These are phyloP conservation scores for Clostera curtula DNA, from an alignment of 2,888 invertebrate species.

Conservation along the genomic window DNA sequence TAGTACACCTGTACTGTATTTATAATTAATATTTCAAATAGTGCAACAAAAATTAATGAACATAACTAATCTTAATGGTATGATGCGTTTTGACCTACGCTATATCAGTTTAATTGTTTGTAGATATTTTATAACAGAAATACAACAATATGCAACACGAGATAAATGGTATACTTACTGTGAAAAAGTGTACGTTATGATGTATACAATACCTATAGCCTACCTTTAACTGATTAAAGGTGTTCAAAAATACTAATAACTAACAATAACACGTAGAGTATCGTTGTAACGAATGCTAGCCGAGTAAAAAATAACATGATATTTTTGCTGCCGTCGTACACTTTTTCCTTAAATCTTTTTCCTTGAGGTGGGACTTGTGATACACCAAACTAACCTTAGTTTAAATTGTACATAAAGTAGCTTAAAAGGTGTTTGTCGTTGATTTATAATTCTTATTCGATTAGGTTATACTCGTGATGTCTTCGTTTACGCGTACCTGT, in stretches of 20 bases:
- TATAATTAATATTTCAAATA: conserved; percentile 20
- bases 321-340: conserved; percentile 10
- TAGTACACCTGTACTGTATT: too few species aligned
- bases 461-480: conserved; percentile 33
- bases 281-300: too few species aligned
- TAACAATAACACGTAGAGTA: too few species aligned
- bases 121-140: conserved; percentile 23
- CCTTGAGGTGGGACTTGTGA: conserved; percentile 46
- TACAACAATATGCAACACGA: conserved; percentile 17
- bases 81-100: conserved; percentile 27
- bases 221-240: too few species aligned
- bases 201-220: too few species aligned
- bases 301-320: too few species aligned
- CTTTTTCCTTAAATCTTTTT: conserved; percentile 16
- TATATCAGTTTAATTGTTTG: conserved; percentile 23
- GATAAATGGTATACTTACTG: conserved; percentile 10
- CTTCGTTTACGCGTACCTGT: conserved; percentile 61
- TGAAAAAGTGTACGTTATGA: conserved; percentile 13
- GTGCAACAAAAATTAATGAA: conserved; percentile 30
- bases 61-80: conserved; percentile 32
- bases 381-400: conserved; percentile 38
- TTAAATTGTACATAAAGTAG: conserved; percentile 51
- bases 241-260: conserved; percentile 2
- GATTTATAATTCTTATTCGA: conserved; percentile 43
- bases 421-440: conserved; percentile 42